phyloP scores from a whole-genome alignment of 2,888 invertebrate species.

The Neria commutata region DNA sequence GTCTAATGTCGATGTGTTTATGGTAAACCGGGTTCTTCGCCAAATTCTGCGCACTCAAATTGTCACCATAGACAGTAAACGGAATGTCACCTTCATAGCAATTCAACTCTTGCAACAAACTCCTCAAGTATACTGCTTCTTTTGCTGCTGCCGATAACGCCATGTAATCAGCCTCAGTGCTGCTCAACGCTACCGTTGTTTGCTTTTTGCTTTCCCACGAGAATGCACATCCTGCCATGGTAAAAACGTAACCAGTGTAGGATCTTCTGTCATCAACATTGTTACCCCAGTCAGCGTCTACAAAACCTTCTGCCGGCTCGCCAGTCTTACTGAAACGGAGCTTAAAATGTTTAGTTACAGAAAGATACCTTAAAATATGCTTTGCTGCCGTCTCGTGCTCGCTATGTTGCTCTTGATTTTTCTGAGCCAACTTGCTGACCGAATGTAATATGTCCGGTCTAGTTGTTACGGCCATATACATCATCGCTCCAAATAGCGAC shows the following conservation, averaged over 20 bases:
- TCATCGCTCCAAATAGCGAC: slow-evolving; percentile 20
- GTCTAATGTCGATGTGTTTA: too few relatives aligned
- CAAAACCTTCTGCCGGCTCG: slow-evolving; percentile 19
- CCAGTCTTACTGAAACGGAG: slow-evolving; percentile 14
- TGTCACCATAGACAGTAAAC: too few relatives aligned
- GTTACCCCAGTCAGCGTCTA: slow-evolving; percentile 31
- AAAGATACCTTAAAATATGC: slow-evolving; percentile 28
- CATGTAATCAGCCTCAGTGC: too few relatives aligned
- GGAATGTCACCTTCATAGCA: too few relatives aligned
- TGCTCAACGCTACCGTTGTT: too few relatives aligned
- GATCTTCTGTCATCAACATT: slow-evolving; percentile 23
- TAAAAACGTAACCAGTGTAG: slow-evolving; percentile 21
- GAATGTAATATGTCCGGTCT: slow-evolving; percentile 29
- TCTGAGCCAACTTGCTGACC: slow-evolving; percentile 25
- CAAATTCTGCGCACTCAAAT: too few relatives aligned
- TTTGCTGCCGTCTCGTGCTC: slow-evolving; percentile 24
- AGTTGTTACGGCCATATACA: slow-evolving; percentile 25
- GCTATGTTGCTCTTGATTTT: slow-evolving; percentile 27
- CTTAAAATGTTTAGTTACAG: slow-evolving; percentile 24
- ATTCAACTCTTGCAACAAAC: too few relatives aligned
- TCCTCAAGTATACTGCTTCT: too few relatives aligned
- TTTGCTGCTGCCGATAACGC: too few relatives aligned
- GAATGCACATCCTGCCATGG: slow-evolving; percentile 7
- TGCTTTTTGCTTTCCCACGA: slow-evolving; percentile 23
- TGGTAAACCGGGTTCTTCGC: too few relatives aligned